Evolutionary conservation across 2,888 invertebrate species (phyloP).

Genomic region (Xiphydria camelus): DNA sequence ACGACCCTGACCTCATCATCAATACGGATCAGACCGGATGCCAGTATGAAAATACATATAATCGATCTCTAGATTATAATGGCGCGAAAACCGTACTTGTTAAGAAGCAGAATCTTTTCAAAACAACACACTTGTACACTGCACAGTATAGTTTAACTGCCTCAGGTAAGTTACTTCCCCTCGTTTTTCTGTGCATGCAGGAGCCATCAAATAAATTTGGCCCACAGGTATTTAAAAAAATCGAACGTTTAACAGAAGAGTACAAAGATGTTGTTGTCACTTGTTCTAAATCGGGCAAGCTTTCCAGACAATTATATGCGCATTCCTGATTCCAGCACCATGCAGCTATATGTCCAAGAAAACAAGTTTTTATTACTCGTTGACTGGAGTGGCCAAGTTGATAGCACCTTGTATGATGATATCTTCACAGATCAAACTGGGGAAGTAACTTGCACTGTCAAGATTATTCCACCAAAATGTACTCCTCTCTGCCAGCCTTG

Average conservation of each 20-base stretch:
- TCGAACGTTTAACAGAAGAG: conserved; percentile 8
- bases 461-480: conserved; percentile 22
- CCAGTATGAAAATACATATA: conserved; percentile 8
- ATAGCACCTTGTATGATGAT: conserved; percentile 9
- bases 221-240: conserved; percentile 9
- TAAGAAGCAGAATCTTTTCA: conserved; percentile 6
- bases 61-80: conserved; percentile 7
- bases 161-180: conserved; percentile 13
- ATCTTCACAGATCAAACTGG: conserved; percentile 13
- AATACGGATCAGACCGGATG: conserved; percentile 10
- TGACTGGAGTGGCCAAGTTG: conserved; percentile 20
- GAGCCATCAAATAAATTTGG: conserved; percentile 14
- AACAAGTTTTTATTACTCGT: conserved; percentile 15
- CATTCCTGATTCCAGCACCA: too few relatives aligned
- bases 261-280: conserved; percentile 14
- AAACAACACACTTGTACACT: conserved; percentile 10
- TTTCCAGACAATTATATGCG: too few relatives aligned
- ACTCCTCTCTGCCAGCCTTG: conserved; percentile 23
- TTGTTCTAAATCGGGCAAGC: conserved; percentile 19
- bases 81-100: conserved; percentile 7
- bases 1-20: not conserved
- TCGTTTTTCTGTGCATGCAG: conserved; percentile 15
- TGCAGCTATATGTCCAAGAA: conserved; percentile 13
- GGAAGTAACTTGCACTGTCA: conserved; percentile 11
- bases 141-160: conserved; percentile 14